phyloP scores from a whole-genome alignment of 2,888 invertebrate species.

The Acleris emargana region DNA sequence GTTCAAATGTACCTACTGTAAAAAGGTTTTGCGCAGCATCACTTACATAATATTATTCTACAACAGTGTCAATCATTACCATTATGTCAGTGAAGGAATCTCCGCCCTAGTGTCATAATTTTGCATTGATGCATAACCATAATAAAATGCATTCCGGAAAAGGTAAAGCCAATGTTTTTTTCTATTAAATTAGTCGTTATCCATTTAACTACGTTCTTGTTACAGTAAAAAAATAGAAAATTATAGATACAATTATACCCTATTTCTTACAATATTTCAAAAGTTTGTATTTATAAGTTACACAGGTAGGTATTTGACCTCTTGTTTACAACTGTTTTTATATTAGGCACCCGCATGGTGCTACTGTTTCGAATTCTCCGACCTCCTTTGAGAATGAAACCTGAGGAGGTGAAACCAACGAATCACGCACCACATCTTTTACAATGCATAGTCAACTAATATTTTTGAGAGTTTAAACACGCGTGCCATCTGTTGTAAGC shows the following conservation, averaged over 20 bases:
- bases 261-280: too few species aligned
- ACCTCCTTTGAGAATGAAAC: slow-evolving; percentile 79
- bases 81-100: slow-evolving; percentile 59
- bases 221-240: too few species aligned
- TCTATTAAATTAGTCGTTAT: too few species aligned
- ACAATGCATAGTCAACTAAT: slow-evolving; percentile 68
- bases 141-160: slow-evolving; percentile 10
- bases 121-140: slow-evolving; percentile 22
- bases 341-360: slow-evolving; percentile 40
- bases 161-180: too few species aligned
- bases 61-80: slow-evolving; percentile 68
- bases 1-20: slow-evolving; percentile 50
- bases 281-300: background rate
- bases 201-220: too few species aligned
- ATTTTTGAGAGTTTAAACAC: slow-evolving; percentile 80
- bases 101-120: slow-evolving; percentile 65
- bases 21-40: slow-evolving; percentile 41
- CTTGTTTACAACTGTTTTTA: slow-evolving; percentile 21
- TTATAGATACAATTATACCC: too few species aligned
- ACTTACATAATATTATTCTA: slow-evolving; percentile 45
- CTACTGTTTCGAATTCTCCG: slow-evolving; percentile 60
- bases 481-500: slow-evolving; percentile 82
- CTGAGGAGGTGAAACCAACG: slow-evolving; percentile 69
- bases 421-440: slow-evolving; percentile 79
- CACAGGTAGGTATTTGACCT: background rate